A percentile compares a stretch with the other conserved stretches of the same genome.
Evolutionary conservation across 2,797 vertebrate genomes (phyloP).

Genomic region (Alca torda): DNA sequence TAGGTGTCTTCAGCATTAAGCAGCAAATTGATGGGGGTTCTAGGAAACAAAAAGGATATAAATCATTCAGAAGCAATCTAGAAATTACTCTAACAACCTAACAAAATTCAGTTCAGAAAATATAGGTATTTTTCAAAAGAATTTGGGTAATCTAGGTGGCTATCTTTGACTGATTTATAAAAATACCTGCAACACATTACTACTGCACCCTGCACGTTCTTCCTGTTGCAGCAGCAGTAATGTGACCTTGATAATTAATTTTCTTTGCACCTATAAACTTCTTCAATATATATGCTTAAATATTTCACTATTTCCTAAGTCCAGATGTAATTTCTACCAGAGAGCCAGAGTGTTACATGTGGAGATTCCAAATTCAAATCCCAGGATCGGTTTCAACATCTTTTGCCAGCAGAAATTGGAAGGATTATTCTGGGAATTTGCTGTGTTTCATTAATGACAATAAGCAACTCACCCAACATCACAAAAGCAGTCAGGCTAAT

Average conservation of each 20-base stretch:
- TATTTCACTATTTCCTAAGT: neutral
- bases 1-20: neutral
- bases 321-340: neutral
- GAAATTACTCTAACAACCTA: neutral
- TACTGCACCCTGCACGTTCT: neutral
- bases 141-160: neutral
- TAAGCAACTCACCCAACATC: rapidly evolving
- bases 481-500: neutral
- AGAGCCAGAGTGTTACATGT: neutral
- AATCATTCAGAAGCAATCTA: neutral
- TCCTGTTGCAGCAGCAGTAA: neutral
- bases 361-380: neutral
- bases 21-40: rapidly evolving
- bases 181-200: neutral
- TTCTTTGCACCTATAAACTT: neutral
- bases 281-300: neutral
- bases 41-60: neutral
- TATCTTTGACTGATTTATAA: neutral
- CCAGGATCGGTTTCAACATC: neutral
- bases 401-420: neutral
- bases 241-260: neutral
- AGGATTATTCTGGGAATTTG: neutral
- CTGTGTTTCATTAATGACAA: neutral
- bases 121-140: neutral
- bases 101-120: neutral